Base-by-base conservation (phyloP, 2,797 vertebrate genomes). In the Rhinophrynus dorsalis region DNA sequence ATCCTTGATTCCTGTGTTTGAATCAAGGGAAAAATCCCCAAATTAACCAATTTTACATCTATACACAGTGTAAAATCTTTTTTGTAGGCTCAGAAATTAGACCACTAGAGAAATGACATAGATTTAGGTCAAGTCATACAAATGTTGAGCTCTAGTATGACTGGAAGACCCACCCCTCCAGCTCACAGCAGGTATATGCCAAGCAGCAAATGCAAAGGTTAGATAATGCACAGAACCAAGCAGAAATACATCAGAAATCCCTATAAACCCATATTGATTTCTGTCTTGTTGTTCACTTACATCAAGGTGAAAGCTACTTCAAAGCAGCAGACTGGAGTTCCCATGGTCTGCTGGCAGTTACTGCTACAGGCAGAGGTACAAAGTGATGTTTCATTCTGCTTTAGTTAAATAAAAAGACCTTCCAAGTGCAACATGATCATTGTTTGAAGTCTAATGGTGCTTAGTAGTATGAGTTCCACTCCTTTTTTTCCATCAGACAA, bases 241-340 rank as follows among this genome's bases (percentile, higher is more conserved):
- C 35, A 50, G 45, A 37, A 59, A 57, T 50, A 66, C 35, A 66
- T 61, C 35, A 52, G 44, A 54, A 66, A 73, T 73, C 64, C 69
- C 62, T 73, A 65, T 59, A 73, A 66, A 73, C 61, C 61, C 61
- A 65, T 73, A 73, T 73, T 73, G 69, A 73, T 73, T 73, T 73
- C 61, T 73, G 45, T 66, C 61, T 73, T 59, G 62, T 62, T 65
- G 54, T 45, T 73, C 62, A 59, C 20, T 48, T 35, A 73, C 69
- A 73, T 73, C 69, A 73, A 73, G 69, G 62, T 66, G 62, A 73
- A 66, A 58, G 35, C 20, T 30, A 24, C 62, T 59, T 73, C 69
- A 73, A 73, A 66, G 69, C 62, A 51, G 35, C 30, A 54, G 54
- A 30, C 54, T 35, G 21, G 62, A 73, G 61, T 73, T 73, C 69